Base-by-base conservation (phyloP, 2,888 invertebrate species). In the Lithophane semibrunnea region DNA sequence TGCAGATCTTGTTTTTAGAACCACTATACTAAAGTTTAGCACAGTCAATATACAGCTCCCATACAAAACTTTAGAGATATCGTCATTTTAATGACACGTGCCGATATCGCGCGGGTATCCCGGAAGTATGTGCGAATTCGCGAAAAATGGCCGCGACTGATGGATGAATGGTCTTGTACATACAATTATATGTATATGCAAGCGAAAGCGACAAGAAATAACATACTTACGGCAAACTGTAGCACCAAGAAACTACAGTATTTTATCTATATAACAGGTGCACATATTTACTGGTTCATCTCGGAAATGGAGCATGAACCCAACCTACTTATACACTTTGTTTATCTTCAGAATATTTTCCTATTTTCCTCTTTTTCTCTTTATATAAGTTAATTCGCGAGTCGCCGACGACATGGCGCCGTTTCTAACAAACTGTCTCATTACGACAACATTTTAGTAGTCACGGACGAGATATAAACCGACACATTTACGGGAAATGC, bases 281-380 rank as follows among this genome's bases (percentile, higher is more conserved):
- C 84, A 84, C 74, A 70, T 78, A 86, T 61, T 83, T 69, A 70
- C 63, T 86, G 52, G 75, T 84, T 84, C 83, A 83, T 83, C 84
- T 65, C 58, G 61, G 44, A 86, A 84, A 83, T 83, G 72, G 86
- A 37, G 72, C 86, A 83, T 60, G 72, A 72, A 84, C 24, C 21
- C 78, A 79, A 86, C 72, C 79, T 64, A 64, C 72, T 84, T 52
- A 18, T 29, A 21, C 54, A 84, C 78, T 83, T 78, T 83, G 79
- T 87, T 82, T 86, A 79, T 80, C 65, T 73, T 52, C 13, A 44
- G 56, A 77, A 68, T 75, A 52, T 84, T 79, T 82, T 82, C 70
- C 73, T 68, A 82, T 87, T 87, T 82, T 82, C 76, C 81, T 77
- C 74, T 77, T 86, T 77, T 79, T 77, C 73, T 86, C 61, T 77